Evolutionary conservation across 2,888 invertebrate genomes (phyloP).

Genomic region (Pterostichus niger): DNA sequence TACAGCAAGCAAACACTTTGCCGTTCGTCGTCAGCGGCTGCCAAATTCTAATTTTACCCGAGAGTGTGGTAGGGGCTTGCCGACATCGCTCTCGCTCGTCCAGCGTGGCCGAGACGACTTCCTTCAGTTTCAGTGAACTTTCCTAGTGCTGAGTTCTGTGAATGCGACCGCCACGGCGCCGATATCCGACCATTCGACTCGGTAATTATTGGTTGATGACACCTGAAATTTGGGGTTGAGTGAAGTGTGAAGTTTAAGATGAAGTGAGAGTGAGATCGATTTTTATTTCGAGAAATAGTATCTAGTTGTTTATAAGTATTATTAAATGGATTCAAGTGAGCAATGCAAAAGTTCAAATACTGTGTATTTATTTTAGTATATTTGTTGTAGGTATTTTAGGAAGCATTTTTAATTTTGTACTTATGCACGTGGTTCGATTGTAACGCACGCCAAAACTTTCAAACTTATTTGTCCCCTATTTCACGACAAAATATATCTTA

Average conservation of each 20-base stretch:
- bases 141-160: slow-evolving; percentile 53
- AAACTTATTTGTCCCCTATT: too few relatives aligned
- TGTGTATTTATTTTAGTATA: too few relatives aligned
- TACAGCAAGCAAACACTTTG: not conserved
- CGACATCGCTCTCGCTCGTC: slow-evolving; percentile 2
- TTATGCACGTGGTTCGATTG: too few relatives aligned
- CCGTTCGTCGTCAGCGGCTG: slow-evolving; percentile 51
- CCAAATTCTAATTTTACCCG: slow-evolving; percentile 62
- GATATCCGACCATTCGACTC: slow-evolving; percentile 1
- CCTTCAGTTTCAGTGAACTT: slow-evolving; percentile 63
- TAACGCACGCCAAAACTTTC: too few relatives aligned
- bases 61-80: slow-evolving; percentile 50
- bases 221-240: not conserved
- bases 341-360: too few relatives aligned
- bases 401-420: too few relatives aligned
- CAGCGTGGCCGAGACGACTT: slow-evolving; percentile 1
- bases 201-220: slow-evolving; percentile 44
- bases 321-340: too few relatives aligned
- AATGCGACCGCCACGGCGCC: slow-evolving; percentile 7
- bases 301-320: too few relatives aligned
- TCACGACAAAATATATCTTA: too few relatives aligned
- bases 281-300: too few relatives aligned
- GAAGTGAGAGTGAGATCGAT: not conserved
- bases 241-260: not conserved
- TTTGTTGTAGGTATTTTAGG: too few relatives aligned